A percentile compares a stretch with the other conserved stretches of the same genome.
Conservation (phyloP, 2,888 invertebrate genomes). For the Acanthosepion pharaonis region DNA sequence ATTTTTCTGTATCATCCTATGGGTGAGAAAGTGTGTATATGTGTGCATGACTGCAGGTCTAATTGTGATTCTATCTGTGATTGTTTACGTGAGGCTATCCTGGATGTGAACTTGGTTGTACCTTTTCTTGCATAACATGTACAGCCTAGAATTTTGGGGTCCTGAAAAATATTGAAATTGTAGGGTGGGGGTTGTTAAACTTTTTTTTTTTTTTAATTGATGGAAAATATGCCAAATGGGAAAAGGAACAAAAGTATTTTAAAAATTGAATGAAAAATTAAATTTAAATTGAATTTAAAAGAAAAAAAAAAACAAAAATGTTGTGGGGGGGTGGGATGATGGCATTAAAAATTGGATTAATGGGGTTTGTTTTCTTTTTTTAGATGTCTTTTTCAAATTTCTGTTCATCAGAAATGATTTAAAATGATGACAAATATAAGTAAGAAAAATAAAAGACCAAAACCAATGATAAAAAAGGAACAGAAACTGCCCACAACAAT, state of each 20-base stretch:
- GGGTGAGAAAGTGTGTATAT: not conserved
- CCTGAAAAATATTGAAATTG: not conserved
- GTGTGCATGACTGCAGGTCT: not conserved
- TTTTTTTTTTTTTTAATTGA: not conserved
- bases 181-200: not conserved
- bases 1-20: conserved; percentile 17
- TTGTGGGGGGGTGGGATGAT: not conserved
- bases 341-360: not conserved
- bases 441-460: not conserved
- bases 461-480: not conserved
- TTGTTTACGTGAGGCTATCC: not conserved
- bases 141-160: conserved; percentile 15
- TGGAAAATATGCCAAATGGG: conserved; percentile 24
- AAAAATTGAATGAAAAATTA: not conserved
- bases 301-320: too few relatives aligned
- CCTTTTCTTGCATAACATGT: conserved; percentile 25
- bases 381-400: not conserved
- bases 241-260: conserved; percentile 8
- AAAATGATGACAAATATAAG: not conserved
- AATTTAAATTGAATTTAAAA: not conserved
- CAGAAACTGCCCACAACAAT: not conserved
- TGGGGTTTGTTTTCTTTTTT: not conserved
- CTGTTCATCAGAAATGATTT: not conserved
- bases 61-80: not conserved
- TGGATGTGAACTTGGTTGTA: not conserved